Conservation (phyloP, 1,140 invertebrate species). For the Triops cancriformis region DNA sequence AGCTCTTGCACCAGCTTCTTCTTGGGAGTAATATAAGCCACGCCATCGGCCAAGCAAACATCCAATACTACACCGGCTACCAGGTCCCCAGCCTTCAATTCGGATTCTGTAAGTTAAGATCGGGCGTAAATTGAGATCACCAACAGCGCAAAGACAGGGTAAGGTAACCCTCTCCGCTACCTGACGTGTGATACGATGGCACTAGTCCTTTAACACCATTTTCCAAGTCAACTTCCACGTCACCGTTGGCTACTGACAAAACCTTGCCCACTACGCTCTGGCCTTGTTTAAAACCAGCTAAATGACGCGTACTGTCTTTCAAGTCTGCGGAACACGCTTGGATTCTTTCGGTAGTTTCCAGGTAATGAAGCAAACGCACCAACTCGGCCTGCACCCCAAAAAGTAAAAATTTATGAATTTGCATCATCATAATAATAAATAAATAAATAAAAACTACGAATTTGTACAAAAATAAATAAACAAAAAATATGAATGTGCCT, state of each 20-base stretch:
- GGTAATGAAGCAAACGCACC: background rate
- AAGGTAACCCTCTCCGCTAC: background rate
- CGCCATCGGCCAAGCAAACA: background rate
- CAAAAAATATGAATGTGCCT: too few relatives aligned
- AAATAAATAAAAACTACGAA: too few relatives aligned
- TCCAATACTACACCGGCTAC: constrained; percentile 8
- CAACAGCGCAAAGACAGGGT: too few relatives aligned
- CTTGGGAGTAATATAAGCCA: background rate
- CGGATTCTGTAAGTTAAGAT: background rate
- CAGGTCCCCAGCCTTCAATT: background rate
- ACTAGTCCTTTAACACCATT: constrained; percentile 19
- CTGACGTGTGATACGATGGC: constrained; percentile 16
- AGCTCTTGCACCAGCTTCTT: background rate
- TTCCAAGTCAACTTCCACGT: constrained; percentile 9
- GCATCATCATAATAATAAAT: too few relatives aligned
- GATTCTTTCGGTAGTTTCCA: background rate
- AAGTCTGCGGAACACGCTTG: background rate
- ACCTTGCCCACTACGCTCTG: constrained; percentile 17
- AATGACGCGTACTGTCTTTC: background rate
- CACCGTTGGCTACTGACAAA: background rate
- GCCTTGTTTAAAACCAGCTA: constrained; percentile 16
- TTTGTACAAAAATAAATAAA: too few relatives aligned
- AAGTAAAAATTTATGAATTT: too few relatives aligned
- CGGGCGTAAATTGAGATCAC: background rate
- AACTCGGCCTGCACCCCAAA: background rate